Base-by-base conservation (phyloP, 2,797 vertebrate species). In the Eurystomus glaucurus region DNA sequence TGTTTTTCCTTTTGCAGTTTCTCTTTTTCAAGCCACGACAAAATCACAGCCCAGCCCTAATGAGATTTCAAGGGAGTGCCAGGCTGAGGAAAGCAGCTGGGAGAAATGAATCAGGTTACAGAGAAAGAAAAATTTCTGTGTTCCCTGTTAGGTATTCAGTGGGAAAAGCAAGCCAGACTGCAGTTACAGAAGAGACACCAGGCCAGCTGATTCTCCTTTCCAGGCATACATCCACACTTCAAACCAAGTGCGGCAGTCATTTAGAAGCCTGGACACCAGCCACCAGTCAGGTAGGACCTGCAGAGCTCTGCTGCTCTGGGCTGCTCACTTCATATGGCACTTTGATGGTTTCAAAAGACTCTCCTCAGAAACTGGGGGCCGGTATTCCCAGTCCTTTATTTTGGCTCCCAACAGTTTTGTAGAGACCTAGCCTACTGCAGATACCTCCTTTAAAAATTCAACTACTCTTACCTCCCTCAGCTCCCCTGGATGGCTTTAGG, bases 41-140 rank as follows among this genome's bases (percentile, higher is more conserved):
- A 75, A 96, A 93, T 76, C 88, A 83, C 82, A 90, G 75, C 78
- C 82, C 81, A 88, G 41, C 45, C 82, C 85, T 75, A 80, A 85
- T 31, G 68, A 93, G 64, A 80, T 71, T 95, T 70, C 45, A 66
- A 51, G 89, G 75, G 60, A 95, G 81, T 81, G 91, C 33, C n/a
- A 74, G 68, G 66, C 64, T 79, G 64, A 85, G 81, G 50, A 81
- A 68, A 91, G 23, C 75, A 95, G 35, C 84, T 80, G 41, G 48
- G 71, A 82, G 64, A 79, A 93, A 70, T n/a, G 4, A 93, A 83
- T 87, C 75, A 33, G 64, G 57, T 51, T 52, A 65, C 45, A 77
- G 39, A 77, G 58, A 54, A 85, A 69, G 84, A 69, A 66, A 60
- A 55, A 41, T 81, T 93, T 74, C 61, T 62, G 60, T 81, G 55